phyloP scores from a whole-genome alignment of 2,888 invertebrate species.

The Cantharis nigra region DNA sequence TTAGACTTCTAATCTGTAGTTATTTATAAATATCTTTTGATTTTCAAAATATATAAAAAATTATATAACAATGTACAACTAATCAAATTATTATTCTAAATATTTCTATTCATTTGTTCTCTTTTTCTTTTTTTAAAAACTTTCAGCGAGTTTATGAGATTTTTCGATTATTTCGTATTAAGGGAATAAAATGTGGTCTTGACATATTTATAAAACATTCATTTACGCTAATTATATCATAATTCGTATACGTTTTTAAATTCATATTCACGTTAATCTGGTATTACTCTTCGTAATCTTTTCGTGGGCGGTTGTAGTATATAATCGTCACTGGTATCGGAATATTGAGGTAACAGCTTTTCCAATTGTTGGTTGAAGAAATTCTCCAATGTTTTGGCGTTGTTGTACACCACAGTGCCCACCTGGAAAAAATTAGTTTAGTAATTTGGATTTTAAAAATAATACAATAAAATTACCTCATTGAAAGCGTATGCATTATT shows the following conservation, averaged over 20 bases:
- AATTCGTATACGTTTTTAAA: not conserved
- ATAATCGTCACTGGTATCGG: slow-evolving; percentile 57
- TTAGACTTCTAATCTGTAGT: not conserved
- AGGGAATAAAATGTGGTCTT: not conserved
- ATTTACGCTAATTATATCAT: not conserved
- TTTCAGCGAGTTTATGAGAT: not conserved
- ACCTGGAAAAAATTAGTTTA: slow-evolving; percentile 58
- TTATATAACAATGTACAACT: not conserved
- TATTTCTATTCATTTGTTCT: not conserved
- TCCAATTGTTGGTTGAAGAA: slow-evolving; percentile 82
- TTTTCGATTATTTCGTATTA: not conserved
- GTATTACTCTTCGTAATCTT: slow-evolving; percentile 59
- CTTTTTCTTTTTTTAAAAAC: not conserved
- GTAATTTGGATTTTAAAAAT: not conserved
- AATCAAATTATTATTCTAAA: not conserved
- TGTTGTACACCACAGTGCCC: slow-evolving; percentile 75
- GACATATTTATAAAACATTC: not conserved
- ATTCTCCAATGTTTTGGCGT: slow-evolving; percentile 81
- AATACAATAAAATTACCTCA: slow-evolving; percentile 62
- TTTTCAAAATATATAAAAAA: not conserved
- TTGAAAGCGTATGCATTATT: slow-evolving; percentile 86
- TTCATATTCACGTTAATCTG: slow-evolving; percentile 43
- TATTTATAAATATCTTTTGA: not conserved
- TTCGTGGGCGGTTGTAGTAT: slow-evolving; percentile 57
- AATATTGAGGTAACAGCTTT: slow-evolving; percentile 79